Conservation (phyloP, 2,888 invertebrate species). For the Choristoneura rosaceana region DNA sequence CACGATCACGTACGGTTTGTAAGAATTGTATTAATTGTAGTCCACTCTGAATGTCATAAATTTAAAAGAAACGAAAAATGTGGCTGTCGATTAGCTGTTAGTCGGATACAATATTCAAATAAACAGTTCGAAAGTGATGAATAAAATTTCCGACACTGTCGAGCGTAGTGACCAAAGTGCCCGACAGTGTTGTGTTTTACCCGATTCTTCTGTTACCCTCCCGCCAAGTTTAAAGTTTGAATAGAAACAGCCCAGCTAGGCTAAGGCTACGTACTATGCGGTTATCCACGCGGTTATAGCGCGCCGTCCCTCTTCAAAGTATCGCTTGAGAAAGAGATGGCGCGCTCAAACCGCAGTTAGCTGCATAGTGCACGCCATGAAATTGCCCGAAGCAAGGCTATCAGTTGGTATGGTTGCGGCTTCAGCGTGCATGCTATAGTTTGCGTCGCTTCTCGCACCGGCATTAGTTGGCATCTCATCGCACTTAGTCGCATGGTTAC, state of each 20-base stretch:
- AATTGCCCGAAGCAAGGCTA: background rate
- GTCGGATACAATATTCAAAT: background rate
- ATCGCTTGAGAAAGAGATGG: too few relatives aligned
- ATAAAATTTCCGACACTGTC: background rate
- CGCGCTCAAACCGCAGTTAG: too few relatives aligned
- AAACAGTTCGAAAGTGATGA: background rate
- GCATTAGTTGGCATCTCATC: constrained; percentile 59
- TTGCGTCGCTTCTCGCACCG: constrained; percentile 36
- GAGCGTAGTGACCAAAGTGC: background rate
- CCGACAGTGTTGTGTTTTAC: background rate
- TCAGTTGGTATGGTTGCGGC: background rate
- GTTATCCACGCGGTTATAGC: too few relatives aligned
- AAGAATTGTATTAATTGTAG: background rate
- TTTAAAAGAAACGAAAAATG: background rate
- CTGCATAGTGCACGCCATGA: too few relatives aligned
- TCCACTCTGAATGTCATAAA: background rate
- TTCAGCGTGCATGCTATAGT: constrained; percentile 38
- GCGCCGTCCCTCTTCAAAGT: too few relatives aligned
- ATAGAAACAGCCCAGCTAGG: too few relatives aligned
- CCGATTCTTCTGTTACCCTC: background rate
- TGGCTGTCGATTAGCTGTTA: background rate
- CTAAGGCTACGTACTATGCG: too few relatives aligned
- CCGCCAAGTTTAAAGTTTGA: background rate
- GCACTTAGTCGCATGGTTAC: constrained; percentile 58
- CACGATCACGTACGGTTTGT: background rate